A percentile compares a stretch with the other conserved stretches of the same genome.
Conservation (phyloP, 2,113 vertebrate genomes). For the Melanostigma gelatinosum region DNA sequence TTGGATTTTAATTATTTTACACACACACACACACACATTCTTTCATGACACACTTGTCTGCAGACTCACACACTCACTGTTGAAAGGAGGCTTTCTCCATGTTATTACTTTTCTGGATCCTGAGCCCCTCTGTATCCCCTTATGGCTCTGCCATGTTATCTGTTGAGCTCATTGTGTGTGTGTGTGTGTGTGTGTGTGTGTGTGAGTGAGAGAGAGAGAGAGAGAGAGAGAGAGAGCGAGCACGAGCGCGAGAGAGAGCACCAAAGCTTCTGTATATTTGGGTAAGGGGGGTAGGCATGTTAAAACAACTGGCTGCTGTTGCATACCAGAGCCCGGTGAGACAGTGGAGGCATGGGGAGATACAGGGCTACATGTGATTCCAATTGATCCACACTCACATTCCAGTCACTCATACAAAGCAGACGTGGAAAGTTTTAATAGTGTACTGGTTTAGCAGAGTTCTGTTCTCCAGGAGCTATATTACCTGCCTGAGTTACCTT, state of each 20-base stretch:
- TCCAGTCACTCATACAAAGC: constrained; percentile 46
- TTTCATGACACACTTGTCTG: not conserved
- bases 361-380: constrained; percentile 61
- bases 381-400: constrained; percentile 54
- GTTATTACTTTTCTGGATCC: constrained; percentile 58
- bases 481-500: not conserved
- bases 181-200: not conserved
- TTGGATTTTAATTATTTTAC: not conserved
- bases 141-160: constrained; percentile 60
- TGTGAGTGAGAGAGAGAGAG: not conserved
- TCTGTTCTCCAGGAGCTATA: constrained; percentile 9
- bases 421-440: constrained; percentile 21
- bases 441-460: constrained; percentile 9
- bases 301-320: constrained; percentile 58
- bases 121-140: constrained; percentile 58
- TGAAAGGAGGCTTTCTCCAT: constrained; percentile 31
- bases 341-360: constrained; percentile 31
- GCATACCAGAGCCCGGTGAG: constrained; percentile 55
- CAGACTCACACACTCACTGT: not conserved
- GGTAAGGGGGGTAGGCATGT: constrained; percentile 53
- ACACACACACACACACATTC: not conserved
- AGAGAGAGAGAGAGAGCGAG: not conserved
- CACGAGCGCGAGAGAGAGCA: not conserved
- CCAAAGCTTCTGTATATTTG: constrained; percentile 60
- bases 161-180: constrained; percentile 19